These are phyloP conservation scores for Psophia crepitans DNA, from an alignment of 2,113 vertebrate species.

Conservation along the genomic window DNA sequence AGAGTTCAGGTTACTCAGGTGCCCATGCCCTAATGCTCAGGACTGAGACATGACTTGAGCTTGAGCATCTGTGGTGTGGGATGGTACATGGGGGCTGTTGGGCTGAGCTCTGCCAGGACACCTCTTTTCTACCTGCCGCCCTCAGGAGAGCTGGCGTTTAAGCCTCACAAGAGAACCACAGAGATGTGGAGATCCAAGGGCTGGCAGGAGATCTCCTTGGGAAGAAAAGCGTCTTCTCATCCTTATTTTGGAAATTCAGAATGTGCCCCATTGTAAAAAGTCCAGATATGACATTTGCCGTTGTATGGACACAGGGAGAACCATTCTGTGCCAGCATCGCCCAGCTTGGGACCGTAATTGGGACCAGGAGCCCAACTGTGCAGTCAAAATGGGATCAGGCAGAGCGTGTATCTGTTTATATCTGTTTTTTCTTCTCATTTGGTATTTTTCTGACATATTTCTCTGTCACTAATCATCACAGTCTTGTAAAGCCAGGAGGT, in stretches of 20 bases:
- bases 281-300: not conserved
- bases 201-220: not conserved
- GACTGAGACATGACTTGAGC: not conserved
- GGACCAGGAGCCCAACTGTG: not conserved
- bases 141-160: not conserved
- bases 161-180: not conserved
- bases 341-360: rapidly evolving
- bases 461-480: not conserved
- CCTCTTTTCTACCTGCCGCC: not conserved
- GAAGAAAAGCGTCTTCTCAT: not conserved
- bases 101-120: not conserved
- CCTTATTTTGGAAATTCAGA: not conserved
- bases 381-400: not conserved
- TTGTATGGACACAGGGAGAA: not conserved
- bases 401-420: not conserved
- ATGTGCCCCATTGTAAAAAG: not conserved
- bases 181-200: not conserved
- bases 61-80: not conserved
- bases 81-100: not conserved
- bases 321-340: not conserved
- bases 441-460: not conserved
- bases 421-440: not conserved
- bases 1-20: not conserved
- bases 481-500: not conserved
- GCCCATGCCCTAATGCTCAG: rapidly evolving